phyloP scores from a whole-genome alignment of 2,113 vertebrate species.

The Phasianus colchicus region DNA sequence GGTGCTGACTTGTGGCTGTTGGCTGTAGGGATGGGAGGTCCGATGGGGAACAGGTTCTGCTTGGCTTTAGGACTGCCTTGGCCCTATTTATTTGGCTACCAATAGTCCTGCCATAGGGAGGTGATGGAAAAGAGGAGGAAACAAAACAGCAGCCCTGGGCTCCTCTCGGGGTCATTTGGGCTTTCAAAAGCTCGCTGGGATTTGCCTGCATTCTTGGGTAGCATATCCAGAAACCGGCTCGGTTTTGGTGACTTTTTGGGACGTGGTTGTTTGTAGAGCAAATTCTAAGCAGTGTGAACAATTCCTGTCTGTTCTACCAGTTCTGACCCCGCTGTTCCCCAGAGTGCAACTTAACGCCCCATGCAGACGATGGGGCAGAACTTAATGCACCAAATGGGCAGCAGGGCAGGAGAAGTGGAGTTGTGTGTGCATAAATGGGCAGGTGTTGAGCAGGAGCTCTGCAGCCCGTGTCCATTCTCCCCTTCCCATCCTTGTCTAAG shows the following conservation, averaged over 20 bases:
- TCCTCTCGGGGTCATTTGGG: background rate
- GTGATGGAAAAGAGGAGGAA: background rate
- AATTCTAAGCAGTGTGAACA: background rate
- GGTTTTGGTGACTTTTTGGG: background rate
- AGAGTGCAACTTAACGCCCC: background rate
- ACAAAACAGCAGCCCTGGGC: background rate
- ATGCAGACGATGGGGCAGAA: background rate
- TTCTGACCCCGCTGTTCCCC: background rate
- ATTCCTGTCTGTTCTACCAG: background rate
- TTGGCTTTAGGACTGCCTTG: background rate
- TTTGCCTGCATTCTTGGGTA: background rate
- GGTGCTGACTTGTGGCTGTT: background rate
- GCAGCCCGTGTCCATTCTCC: background rate
- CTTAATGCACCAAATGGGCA: background rate
- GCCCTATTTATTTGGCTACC: background rate
- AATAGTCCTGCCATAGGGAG: background rate
- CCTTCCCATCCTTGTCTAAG: background rate
- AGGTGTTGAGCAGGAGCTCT: background rate
- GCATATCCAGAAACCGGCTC: background rate
- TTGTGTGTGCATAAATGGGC: background rate
- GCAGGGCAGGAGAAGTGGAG: background rate
- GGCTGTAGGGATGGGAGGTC: background rate
- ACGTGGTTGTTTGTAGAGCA: background rate
- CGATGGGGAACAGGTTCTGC: background rate
- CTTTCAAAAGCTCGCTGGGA: background rate